Evolutionary conservation across 2,888 invertebrate genomes (phyloP), one percentile per base, ranked within the genome.

Genomic region (Ochropleura plecta): DNA sequence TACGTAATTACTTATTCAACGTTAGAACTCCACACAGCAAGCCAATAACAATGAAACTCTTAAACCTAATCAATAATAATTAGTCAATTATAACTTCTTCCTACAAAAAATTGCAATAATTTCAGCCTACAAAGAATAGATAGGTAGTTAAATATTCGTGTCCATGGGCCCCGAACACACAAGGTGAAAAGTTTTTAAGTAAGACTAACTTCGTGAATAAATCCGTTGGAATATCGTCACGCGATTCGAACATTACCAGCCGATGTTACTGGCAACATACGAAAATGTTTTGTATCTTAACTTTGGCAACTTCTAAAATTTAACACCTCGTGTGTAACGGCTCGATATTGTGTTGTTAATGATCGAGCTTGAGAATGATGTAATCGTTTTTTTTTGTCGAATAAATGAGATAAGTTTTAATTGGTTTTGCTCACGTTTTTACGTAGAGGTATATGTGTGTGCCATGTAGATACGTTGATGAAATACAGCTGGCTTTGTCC

Each of bases 231-330:
- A 70, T 66, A 64, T 51, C 62, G 77, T 82, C 88, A 88, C 88
- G 87, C 87, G 81, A 87, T 83, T 49, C 73, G n/a, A 59, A 70
- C 87, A 87, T 87, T 88, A 87, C 51, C 49, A 44, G 40, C 30
- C 73, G 20, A 79, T 81, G 77, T 79, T 79, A 82, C 80, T 84
- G 79, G 84, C 67, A 69, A 62, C 75, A 62, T 73, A 81, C 70
- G 81, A 80, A 79, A 78, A 85, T 82, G 80, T 74, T 77, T 76
- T 74, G 73, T 75, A 59, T 80, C 63, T 75, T 75, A 78, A 65
- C 65, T 83, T 81, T 75, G 42, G 30, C 48, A 73, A 84, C 46
- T 78, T 66, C 60, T 42, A 30, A 66, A 79, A 86, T 81, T 79
- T 66, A 72, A 71, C 81, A 72, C 73, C 76, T 75, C 55, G 76